Base-by-base conservation (phyloP, 2,797 vertebrate genomes). In the Chaenodraco wilsoni region DNA sequence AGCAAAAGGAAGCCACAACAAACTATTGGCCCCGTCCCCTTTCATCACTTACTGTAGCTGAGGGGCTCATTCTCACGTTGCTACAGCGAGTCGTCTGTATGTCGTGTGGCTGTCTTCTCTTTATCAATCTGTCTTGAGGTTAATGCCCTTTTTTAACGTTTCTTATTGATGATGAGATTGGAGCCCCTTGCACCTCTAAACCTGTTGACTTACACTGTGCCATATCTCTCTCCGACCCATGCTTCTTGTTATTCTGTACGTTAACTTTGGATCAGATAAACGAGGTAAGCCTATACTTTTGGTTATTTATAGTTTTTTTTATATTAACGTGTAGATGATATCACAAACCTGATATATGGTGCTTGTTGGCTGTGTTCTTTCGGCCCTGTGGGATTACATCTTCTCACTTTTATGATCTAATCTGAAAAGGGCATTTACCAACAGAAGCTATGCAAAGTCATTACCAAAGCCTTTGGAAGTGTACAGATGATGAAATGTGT, bases 201-300 rank as follows among this genome's bases (percentile, higher is more conserved):
- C 69, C 85, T 91, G 87, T 92, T 93, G 80, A 92, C 93, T 94
- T 90, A 94, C 88, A 72, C 87, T 90, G 87, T 93, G 87, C 87
- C 88, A 89, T 95, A 90, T 95, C 87, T 95, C 92, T 94, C 88
- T 93, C 89, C 88, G 91, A 95, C 88, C 90, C 93, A 91, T 94
- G 92, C 93, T 93, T 93, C 92, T 94, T 91, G 86, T 91, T 91
- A 91, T 90, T 94, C 92, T 94, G 86, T 94, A 91, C 90, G 72
- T 94, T 95, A 90, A 92, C 94, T 93, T 88, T 94, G 94, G 94
- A 94, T 93, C 93, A 95, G 95, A 95, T 95, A 88, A 95, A 95
- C 65, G 94, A 95, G 95, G 95, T 95, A 95, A 95, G 94, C 82
- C 71, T 71, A 92, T 54, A 85, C 76, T 92, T 93, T 94, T 92